Conservation (phyloP, 2,797 vertebrate genomes). For the Dipus sagitta region DNA sequence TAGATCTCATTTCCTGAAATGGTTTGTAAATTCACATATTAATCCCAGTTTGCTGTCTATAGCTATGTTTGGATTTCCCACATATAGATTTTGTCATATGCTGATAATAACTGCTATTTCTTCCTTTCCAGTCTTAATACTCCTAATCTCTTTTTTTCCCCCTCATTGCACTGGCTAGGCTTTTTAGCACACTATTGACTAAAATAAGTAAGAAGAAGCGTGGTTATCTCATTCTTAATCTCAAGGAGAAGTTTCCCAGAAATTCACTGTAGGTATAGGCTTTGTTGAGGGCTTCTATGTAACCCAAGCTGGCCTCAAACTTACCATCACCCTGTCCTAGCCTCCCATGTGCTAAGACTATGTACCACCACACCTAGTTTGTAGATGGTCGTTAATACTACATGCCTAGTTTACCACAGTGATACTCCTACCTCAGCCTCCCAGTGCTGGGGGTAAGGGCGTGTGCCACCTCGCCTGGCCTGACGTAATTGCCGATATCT, state of each 20-base stretch:
- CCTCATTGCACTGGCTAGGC: background rate
- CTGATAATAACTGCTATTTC: background rate
- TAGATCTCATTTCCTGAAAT: background rate
- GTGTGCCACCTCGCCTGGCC: too few relatives aligned
- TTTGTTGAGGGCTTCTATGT: background rate
- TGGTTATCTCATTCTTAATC: background rate
- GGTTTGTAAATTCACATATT: background rate
- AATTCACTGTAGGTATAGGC: background rate
- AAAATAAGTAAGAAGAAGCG: background rate
- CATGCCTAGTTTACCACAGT: too few relatives aligned
- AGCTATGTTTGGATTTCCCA: slow-evolving; percentile 5
- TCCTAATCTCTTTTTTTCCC: background rate
- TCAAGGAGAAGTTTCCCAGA: background rate
- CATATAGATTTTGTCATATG: background rate
- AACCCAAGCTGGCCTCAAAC: background rate
- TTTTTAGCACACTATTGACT: background rate
- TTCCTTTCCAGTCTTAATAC: background rate
- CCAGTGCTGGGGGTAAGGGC: too few relatives aligned
- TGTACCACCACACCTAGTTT: too few relatives aligned
- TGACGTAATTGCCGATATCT: background rate
- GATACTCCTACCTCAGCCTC: too few relatives aligned
- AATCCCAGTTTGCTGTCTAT: background rate
- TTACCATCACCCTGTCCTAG: background rate
- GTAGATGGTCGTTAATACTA: background rate
- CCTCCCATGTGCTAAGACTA: background rate